Evolutionary conservation across 2,888 invertebrate genomes (phyloP), one percentile per base, ranked within the genome.

Genomic region (Dolomedes plantarius): DNA sequence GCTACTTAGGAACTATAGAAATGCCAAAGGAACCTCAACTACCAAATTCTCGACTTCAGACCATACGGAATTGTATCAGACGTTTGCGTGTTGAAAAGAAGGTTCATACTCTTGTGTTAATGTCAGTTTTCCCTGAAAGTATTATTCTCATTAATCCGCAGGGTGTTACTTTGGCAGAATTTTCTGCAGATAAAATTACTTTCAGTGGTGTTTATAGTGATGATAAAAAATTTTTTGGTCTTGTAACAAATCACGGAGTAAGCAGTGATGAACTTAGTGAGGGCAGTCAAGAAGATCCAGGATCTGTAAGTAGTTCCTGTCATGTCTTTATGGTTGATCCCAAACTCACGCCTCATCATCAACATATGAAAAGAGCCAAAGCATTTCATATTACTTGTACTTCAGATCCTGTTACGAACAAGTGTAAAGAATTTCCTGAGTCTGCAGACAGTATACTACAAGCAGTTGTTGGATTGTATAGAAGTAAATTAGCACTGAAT

Each of bases 321-420:
- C 98, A 98, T 91, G 97, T 98, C 0, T 98, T 98, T 91, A 96
- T 96, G 86, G 96, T 97, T 9, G 97, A 98, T 90, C 95, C 96
- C 0, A 95, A 97, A 91, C 93, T 97, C 89, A 94, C 95, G 2
- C 95, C 95, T 85, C 98, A 98, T 91, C 93, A 93, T 32, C 93
- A 94, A 64, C 98, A 98, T 91, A 92, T 94, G 1, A 93, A 93
- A n/a, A 94, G 95, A 90, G 97, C 97, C 0, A 94, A 94, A 89
- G 94, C 94, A 89, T 98, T 98, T 91, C 95, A 95, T 89, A 94
- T 98, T 80, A 93, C 93, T n/a, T 98, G 97, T 90, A 96, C 96
- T 0, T 89, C 90, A 5, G 90, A 91, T 86, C 90, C 90, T 2
- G 88, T 89, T 93, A 90, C 90, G 64, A 91, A 91, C 92, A 94